Evolutionary conservation across 1,140 invertebrate genomes (phyloP).

Genomic region (Brachionus manjavacas): DNA sequence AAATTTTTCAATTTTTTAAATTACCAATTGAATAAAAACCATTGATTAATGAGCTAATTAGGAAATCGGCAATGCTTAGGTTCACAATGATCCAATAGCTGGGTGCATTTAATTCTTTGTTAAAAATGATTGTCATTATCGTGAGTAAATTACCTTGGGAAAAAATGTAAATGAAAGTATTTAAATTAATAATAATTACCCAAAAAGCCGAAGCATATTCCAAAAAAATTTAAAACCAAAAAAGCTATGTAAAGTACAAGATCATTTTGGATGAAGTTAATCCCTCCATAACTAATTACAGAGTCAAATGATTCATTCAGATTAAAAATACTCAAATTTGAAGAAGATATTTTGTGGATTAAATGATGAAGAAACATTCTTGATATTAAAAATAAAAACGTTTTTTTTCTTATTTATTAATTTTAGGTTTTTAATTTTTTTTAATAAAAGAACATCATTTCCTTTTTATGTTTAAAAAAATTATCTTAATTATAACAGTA

Average conservation of each 20-base stretch:
- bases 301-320: not conserved
- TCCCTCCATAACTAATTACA: not conserved
- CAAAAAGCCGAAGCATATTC: not conserved
- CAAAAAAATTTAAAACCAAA: not conserved
- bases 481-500: too few relatives aligned
- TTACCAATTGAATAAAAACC: not conserved
- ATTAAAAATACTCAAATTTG: not conserved
- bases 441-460: too few relatives aligned
- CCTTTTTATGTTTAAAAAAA: too few relatives aligned
- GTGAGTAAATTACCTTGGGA: not conserved
- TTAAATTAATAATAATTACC: not conserved
- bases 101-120: not conserved
- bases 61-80: not conserved
- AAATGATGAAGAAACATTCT: slow-evolving; percentile 18
- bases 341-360: not conserved
- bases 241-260: not conserved
- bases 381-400: too few relatives aligned
- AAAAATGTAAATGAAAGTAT: not conserved
- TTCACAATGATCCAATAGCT: slow-evolving; percentile 14
- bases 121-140: not conserved
- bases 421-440: too few relatives aligned
- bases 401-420: too few relatives aligned
- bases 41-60: slow-evolving; percentile 4
- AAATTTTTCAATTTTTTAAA: not conserved
- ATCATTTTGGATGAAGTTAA: not conserved